These are phyloP conservation scores for Otus scops DNA, from an alignment of 2,797 vertebrate species.

Conservation along the genomic window DNA sequence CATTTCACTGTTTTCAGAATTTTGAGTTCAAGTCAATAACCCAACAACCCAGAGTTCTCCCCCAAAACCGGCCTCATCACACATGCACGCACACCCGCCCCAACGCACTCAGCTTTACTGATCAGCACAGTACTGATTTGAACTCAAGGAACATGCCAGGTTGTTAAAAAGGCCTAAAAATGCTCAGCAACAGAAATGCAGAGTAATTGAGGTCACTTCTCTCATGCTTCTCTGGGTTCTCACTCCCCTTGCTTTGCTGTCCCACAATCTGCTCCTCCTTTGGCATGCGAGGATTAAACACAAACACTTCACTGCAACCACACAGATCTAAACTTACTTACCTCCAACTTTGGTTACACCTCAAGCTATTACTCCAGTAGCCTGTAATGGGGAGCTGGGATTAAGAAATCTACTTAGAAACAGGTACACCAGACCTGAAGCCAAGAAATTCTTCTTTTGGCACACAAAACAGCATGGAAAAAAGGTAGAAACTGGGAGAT, in stretches of 20 bases:
- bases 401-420: not conserved
- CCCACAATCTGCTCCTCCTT: constrained; percentile 4
- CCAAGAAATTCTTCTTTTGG: not conserved
- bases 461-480: not conserved
- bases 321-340: not conserved
- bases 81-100: not conserved
- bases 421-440: not conserved
- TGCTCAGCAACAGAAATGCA: not conserved
- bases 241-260: not conserved
- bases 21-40: not conserved
- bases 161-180: not conserved
- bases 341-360: not conserved
- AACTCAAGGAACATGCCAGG: not conserved
- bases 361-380: not conserved
- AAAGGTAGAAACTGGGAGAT: not conserved
- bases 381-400: not conserved
- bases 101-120: not conserved
- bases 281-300: not conserved
- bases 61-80: not conserved
- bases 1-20: not conserved
- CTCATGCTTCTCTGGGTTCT: not conserved
- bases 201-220: constrained; percentile 31
- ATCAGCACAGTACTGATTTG: not conserved
- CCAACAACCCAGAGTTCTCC: not conserved
- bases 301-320: not conserved